Base-by-base conservation (phyloP, 2,797 vertebrate species). In the Oryzias sinensis region DNA sequence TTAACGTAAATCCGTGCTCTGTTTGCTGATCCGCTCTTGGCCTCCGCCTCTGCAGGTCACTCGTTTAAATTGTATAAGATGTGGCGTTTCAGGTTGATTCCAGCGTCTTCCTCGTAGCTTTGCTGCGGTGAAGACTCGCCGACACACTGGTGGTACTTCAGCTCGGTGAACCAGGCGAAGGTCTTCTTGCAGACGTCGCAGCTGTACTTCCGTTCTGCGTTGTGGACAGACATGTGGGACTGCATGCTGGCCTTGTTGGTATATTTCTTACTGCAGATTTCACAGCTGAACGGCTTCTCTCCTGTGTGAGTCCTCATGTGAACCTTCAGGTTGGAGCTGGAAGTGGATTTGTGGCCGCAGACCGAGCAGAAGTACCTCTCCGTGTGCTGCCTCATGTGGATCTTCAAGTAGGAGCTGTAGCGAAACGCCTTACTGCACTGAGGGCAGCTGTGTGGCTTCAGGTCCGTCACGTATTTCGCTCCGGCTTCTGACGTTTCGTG, bases 181-280 rank as follows among this genome's bases (percentile, higher is more conserved):
- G 51, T 29, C 22, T 22, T 42, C 20, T 67, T 18, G 0, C 75
- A 77, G 15, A 20, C 40, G 0, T 9, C 51, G 15, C 75, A 77
- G 20, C 17, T 53, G 51, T 74, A 68, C 2, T 46, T 63, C 40
- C 53, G 43, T n/a, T 65, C 63, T 1, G 52, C 68, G 0, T 62
- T 65, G 43, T 80, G 77, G 16, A 77, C 37, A 0, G 74, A 61
- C 70, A 64, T 80, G 56, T 80, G 77, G 0, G 70, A 68, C 2
- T 46, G 64, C 77, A 80, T 60, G 1, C 72, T 76, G 6, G 70
- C 74, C 52, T 58, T 77, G 9, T 69, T 72, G 0, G 74, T 72
- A 11, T 72, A 80, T 2, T 49, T 54, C 37, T 75, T 80, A 0
- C 2, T 18, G 49, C 72, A 75, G 5, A 59, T 5, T 0, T 50